These are phyloP conservation scores for Pseudomugil gertrudae DNA, from an alignment of 2,797 vertebrate genomes.

Conservation along the genomic window DNA sequence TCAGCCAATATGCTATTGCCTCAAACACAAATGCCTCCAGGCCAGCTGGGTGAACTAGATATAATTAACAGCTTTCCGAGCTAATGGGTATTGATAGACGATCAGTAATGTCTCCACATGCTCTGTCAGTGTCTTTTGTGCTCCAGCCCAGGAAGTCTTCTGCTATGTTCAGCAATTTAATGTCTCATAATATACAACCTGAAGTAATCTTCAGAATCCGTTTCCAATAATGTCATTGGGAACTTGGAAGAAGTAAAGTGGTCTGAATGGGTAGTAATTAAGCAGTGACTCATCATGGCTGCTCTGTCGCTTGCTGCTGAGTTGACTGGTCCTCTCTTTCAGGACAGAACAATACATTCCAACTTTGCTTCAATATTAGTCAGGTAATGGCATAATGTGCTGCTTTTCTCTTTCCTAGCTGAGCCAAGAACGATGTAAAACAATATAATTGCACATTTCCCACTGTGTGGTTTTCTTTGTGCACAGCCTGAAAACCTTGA, in stretches of 20 bases:
- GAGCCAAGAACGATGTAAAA: constrained; percentile 40
- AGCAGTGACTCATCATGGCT: constrained; percentile 51
- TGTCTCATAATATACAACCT: constrained; percentile 64
- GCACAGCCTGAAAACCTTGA: constrained; percentile 23
- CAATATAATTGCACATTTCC: constrained; percentile 36
- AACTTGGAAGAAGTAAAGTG: constrained; percentile 46
- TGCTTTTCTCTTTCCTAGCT: constrained; percentile 17
- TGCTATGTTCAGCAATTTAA: constrained; percentile 71
- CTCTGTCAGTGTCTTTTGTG: constrained; percentile 52
- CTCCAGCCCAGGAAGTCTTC: constrained; percentile 31
- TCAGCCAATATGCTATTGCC: constrained; percentile 3
- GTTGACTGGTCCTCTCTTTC: constrained; percentile 36
- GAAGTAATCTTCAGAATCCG: constrained; percentile 57
- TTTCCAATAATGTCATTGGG: constrained; percentile 63
- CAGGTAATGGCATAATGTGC: constrained; percentile 36
- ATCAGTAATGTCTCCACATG: constrained; percentile 59
- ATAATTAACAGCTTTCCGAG: constrained; percentile 74
- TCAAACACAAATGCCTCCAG: constrained; percentile 10
- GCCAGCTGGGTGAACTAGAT: constrained; percentile 58
- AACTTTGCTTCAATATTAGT: constrained; percentile 32
- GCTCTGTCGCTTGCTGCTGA: constrained; percentile 48
- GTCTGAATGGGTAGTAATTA: constrained; percentile 60
- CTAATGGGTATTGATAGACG: constrained; percentile 70
- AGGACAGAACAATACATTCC: constrained; percentile 17
- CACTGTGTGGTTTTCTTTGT: constrained; percentile 7